Evolutionary conservation across 2,888 invertebrate genomes (phyloP), one percentile per base, ranked within the genome.

Genomic region (Orthonychiurus folsomi): DNA sequence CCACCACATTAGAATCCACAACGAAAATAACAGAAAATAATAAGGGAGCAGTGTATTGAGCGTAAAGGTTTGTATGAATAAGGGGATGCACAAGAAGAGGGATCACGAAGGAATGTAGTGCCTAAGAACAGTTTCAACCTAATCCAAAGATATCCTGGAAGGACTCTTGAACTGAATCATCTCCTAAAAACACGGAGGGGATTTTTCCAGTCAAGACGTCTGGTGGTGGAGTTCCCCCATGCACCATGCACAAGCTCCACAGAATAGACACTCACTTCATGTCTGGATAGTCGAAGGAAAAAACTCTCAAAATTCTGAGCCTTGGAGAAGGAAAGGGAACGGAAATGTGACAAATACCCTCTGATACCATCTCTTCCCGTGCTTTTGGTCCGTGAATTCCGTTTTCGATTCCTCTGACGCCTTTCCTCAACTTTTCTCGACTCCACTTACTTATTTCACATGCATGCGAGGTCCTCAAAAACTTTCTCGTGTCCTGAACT

Each of bases 281-380:
- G 37, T 37, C 9, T 37, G 37, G 9, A 15, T 37, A 37, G 37
- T 37, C 56, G 37, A 59, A 58, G 61, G 37, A 55, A 61, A 58
- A 64, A 63, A 56, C 54, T 63, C 60, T 60, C 63, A 56, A 57
- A 56, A 47, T 50, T 58, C 28, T 47, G n/a, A 25, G 21, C 20
- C 53, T 57, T 61, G 53, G 37, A 52, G 55, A 60, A 27, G 55
- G 55, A 64, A 55, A 64, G 53, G 64, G 54, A 61, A 52, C 61
- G 63, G 63, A 63, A 63, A 37, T 63, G 60, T 63, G 63, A 63
- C 63, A 63, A 63, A 63, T 57, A 60, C 63, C 60, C 56, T 55
- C 23, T 60, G 63, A 63, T 63, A 63, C 60, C 37, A 57, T 58
- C 63, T 57, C 52, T 63, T 37, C 28, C 50, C 48, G 27, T 57